phyloP scores from a whole-genome alignment of 64 coral and sea anemone species.

The Porites australiensis region DNA sequence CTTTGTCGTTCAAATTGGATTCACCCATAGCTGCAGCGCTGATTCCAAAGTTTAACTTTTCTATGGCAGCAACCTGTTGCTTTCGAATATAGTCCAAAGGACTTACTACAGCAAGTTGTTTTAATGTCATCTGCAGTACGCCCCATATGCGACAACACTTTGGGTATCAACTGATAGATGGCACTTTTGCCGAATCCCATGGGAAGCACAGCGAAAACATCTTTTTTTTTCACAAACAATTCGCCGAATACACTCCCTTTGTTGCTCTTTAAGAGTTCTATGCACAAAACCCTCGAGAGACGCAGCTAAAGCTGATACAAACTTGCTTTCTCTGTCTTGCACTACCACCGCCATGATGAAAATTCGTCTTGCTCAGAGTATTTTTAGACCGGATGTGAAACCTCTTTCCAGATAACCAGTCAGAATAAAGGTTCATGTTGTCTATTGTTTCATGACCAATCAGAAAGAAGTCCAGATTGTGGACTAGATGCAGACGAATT shows the following conservation, averaged over 20 bases:
- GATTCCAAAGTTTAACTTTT: conserved; percentile 6
- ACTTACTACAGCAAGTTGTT: too few species aligned
- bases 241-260: conserved; percentile 35
- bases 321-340: conserved; percentile 17
- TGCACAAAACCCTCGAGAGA: conserved; percentile 39
- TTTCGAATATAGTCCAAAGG: too few species aligned
- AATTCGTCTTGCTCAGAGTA: neutral
- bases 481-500: conserved; percentile 23
- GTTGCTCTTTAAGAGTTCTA: conserved; percentile 33
- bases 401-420: conserved; percentile 30
- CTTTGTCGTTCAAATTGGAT: neutral
- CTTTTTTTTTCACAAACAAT: conserved; percentile 8
- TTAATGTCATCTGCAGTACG: too few species aligned
- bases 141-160: too few species aligned
- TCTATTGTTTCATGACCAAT: conserved; percentile 62
- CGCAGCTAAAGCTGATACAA: conserved; percentile 40
- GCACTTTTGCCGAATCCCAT: conserved; percentile 2
- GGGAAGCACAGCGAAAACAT: conserved; percentile 25
- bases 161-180: too few species aligned
- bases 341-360: conserved; percentile 22
- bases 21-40: conserved; percentile 5
- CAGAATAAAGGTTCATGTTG: conserved; percentile 11
- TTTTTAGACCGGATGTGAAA: conserved; percentile 34
- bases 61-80: neutral
- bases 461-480: conserved; percentile 53